Conservation (phyloP, 2,113 vertebrate species). For the Boleophthalmus pectinirostris region DNA sequence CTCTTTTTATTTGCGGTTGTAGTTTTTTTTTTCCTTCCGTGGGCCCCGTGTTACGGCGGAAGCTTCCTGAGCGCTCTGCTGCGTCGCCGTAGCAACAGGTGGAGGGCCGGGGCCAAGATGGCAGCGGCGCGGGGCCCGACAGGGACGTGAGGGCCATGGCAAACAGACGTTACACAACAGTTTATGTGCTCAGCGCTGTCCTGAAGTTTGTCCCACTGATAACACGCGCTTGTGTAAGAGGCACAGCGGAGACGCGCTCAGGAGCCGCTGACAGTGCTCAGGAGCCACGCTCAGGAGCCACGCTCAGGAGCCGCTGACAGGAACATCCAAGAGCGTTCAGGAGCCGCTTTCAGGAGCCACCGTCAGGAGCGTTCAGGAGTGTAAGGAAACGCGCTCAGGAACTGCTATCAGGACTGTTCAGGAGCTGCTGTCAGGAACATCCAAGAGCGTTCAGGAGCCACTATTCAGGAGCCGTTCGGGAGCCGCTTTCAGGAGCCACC, state of each 20-base stretch:
- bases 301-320: neutral
- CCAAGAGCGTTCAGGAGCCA: too few relatives aligned
- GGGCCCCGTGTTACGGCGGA: neutral
- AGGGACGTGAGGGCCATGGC: slow-evolving; percentile 36
- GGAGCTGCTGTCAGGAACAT: too few relatives aligned
- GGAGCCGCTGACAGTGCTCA: too few relatives aligned
- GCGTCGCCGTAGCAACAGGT: slow-evolving; percentile 29
- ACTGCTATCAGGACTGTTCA: neutral
- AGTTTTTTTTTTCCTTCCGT: neutral
- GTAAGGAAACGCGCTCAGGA: too few relatives aligned
- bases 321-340: neutral
- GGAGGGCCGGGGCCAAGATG: slow-evolving; percentile 33
- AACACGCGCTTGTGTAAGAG: slow-evolving; percentile 59
- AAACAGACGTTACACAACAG: slow-evolving; percentile 47
- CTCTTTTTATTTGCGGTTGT: neutral
- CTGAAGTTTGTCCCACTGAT: slow-evolving; percentile 67
- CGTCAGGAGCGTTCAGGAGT: too few relatives aligned
- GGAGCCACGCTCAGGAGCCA: too few relatives aligned
- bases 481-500: neutral
- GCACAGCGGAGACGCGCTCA: too few relatives aligned
- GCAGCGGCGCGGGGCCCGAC: slow-evolving; percentile 6
- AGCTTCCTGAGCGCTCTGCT: neutral
- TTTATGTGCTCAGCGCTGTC: slow-evolving; percentile 33
- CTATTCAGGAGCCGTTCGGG: too few relatives aligned
- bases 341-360: too few relatives aligned